Conservation (phyloP, 1,140 invertebrate genomes). For the Lerema accius region DNA sequence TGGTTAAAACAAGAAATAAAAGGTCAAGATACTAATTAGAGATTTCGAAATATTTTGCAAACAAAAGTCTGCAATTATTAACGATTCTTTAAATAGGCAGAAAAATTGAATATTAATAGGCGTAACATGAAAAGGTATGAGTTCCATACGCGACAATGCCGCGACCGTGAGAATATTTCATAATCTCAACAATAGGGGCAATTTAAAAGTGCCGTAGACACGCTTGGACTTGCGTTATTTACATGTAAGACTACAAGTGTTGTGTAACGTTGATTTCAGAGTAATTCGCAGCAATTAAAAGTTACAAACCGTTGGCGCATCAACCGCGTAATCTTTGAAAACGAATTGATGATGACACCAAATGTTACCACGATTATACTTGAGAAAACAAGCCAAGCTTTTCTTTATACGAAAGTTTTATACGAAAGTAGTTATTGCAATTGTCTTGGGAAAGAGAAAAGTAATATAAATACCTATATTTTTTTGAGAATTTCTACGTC, state of each 20-base stretch:
- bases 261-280: slow-evolving; percentile 49
- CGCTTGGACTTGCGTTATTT: slow-evolving; percentile 60
- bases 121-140: slow-evolving; percentile 46
- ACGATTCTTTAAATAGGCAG: slow-evolving; percentile 39
- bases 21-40: too few relatives aligned
- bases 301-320: slow-evolving; percentile 16
- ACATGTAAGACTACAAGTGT: slow-evolving; percentile 50
- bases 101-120: slow-evolving; percentile 51
- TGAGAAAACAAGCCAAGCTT: too few relatives aligned
- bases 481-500: too few relatives aligned
- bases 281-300: slow-evolving; percentile 55
- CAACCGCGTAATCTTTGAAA: not conserved
- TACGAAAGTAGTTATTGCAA: too few relatives aligned
- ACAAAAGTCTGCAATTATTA: slow-evolving; percentile 36
- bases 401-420: not conserved
- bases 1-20: too few relatives aligned
- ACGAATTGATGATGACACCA: not conserved
- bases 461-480: too few relatives aligned
- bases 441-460: too few relatives aligned
- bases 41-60: slow-evolving; percentile 1
- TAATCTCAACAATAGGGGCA: slow-evolving; percentile 65
- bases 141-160: slow-evolving; percentile 55
- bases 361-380: not conserved
- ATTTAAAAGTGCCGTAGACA: slow-evolving; percentile 66
- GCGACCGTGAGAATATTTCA: slow-evolving; percentile 72